These are phyloP conservation scores for Drosophila orena DNA, from an alignment of 1,140 invertebrate species.

Conservation along the genomic window DNA sequence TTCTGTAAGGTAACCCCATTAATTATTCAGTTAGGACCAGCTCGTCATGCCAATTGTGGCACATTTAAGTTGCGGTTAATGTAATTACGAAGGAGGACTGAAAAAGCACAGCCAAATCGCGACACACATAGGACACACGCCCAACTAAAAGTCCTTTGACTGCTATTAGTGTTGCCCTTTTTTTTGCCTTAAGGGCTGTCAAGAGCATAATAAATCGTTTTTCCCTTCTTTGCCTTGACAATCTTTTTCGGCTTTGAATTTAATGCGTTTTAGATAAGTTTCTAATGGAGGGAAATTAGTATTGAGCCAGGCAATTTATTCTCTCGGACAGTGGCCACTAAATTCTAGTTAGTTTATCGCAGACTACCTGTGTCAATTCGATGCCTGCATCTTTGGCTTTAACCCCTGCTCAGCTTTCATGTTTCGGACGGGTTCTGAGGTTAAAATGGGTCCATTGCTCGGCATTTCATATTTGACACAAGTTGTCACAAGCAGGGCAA, in stretches of 20 bases:
- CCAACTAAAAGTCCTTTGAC: slow-evolving; percentile 43
- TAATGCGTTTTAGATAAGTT: slow-evolving; percentile 65
- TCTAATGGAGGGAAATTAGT: slow-evolving; percentile 55
- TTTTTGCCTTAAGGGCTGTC: slow-evolving; percentile 20
- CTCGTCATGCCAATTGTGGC: slow-evolving; percentile 65
- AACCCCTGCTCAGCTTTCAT: neutral
- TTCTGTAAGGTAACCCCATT: slow-evolving; percentile 39
- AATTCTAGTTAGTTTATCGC: slow-evolving; percentile 57
- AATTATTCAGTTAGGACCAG: slow-evolving; percentile 71
- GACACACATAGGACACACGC: slow-evolving; percentile 34
- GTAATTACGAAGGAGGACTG: slow-evolving; percentile 62
- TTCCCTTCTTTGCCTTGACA: slow-evolving; percentile 39
- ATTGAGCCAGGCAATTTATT: slow-evolving; percentile 49
- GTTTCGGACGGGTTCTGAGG: slow-evolving; percentile 12
- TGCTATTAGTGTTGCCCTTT: slow-evolving; percentile 50
- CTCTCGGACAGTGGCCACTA: slow-evolving; percentile 33
- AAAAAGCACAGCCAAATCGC: slow-evolving; percentile 47
- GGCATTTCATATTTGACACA: slow-evolving; percentile 44
- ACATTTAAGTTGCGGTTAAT: slow-evolving; percentile 66
- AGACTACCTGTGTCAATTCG: slow-evolving; percentile 36
- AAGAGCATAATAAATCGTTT: slow-evolving; percentile 62
- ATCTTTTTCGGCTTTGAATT: slow-evolving; percentile 49
- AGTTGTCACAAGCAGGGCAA: slow-evolving; percentile 31
- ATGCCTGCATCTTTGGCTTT: slow-evolving; percentile 14
- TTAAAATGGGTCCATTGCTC: slow-evolving; percentile 36